Evolutionary conservation across 1,140 invertebrate genomes (phyloP).

Genomic region (Nomia melanderi): DNA sequence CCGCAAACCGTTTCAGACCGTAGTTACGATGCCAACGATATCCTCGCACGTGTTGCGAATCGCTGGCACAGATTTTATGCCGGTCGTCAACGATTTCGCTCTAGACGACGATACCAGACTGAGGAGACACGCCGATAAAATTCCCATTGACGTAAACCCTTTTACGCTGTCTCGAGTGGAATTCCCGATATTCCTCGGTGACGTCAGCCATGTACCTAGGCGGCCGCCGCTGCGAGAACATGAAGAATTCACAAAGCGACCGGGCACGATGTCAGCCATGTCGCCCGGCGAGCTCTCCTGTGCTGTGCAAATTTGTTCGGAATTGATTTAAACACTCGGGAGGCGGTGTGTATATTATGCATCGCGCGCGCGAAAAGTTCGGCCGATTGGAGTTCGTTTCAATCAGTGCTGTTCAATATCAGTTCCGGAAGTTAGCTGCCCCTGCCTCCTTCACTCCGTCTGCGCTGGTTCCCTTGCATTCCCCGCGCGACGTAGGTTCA

Average conservation of each 20-base stretch:
- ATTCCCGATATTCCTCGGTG: conserved; percentile 19
- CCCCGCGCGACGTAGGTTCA: neutral
- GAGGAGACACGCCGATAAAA: conserved; percentile 35
- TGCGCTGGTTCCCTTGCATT: neutral
- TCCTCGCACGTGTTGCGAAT: neutral
- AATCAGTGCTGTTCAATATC: neutral
- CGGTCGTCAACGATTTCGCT: neutral
- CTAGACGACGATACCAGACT: neutral
- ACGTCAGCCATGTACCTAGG: too few relatives aligned
- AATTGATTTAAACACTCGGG: neutral
- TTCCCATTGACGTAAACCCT: conserved; percentile 45
- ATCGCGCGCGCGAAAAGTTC: neutral
- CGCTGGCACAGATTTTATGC: conserved; percentile 11
- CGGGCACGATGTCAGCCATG: neutral
- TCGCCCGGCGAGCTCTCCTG: neutral
- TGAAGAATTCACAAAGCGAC: conserved; percentile 24
- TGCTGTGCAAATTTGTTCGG: neutral
- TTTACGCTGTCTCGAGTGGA: neutral
- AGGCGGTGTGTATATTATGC: neutral
- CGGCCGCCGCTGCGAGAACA: neutral
- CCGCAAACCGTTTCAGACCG: too few relatives aligned
- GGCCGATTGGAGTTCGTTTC: neutral
- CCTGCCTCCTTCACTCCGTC: neutral
- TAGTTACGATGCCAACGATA: too few relatives aligned
- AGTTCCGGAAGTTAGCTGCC: neutral